phyloP scores from a whole-genome alignment of 2,888 invertebrate species.

The Ypsolopha scabrella region DNA sequence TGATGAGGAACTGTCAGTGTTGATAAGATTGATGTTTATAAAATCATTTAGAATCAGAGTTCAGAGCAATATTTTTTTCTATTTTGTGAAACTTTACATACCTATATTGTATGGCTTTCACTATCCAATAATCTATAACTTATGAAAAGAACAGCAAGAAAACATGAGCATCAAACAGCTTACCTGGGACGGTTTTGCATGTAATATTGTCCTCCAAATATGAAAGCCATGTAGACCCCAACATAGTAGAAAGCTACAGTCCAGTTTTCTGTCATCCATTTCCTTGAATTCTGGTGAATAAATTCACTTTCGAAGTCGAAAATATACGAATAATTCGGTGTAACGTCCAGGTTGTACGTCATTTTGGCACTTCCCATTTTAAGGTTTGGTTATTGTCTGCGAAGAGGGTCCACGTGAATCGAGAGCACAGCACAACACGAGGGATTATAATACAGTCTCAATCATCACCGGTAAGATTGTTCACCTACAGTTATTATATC shows the following conservation, averaged over 20 bases:
- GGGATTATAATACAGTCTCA: conserved; percentile 21
- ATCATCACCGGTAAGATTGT: conserved; percentile 51
- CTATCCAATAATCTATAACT: no score
- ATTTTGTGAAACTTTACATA: no score
- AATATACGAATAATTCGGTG: conserved; percentile 93
- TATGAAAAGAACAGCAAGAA: no score
- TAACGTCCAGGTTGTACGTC: conserved; percentile 66
- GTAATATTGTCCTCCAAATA: conserved; percentile 93
- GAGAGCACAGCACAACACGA: conserved; percentile 22
- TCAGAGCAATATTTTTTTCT: no score
- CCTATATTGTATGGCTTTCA: no score
- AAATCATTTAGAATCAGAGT: not conserved
- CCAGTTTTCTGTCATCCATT: conserved; percentile 98
- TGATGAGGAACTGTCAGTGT: not conserved
- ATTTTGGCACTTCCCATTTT: conserved; percentile 49
- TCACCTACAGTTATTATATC: conserved; percentile 63
- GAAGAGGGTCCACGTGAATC: not conserved
- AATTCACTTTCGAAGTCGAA: conserved; percentile 97
- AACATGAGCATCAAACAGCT: conserved; percentile 17
- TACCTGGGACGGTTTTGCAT: conserved; percentile 92
- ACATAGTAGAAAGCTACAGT: conserved; percentile 91
- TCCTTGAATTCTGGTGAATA: conserved; percentile 87
- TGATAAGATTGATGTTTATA: no score
- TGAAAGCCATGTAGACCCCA: conserved; percentile 91
- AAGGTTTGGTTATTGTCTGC: not conserved